A percentile compares a stretch with the other conserved stretches of the same genome.
These are phyloP conservation scores for Zapus hudsonius DNA, from an alignment of 2,113 vertebrate genomes.

Conservation along the genomic window DNA sequence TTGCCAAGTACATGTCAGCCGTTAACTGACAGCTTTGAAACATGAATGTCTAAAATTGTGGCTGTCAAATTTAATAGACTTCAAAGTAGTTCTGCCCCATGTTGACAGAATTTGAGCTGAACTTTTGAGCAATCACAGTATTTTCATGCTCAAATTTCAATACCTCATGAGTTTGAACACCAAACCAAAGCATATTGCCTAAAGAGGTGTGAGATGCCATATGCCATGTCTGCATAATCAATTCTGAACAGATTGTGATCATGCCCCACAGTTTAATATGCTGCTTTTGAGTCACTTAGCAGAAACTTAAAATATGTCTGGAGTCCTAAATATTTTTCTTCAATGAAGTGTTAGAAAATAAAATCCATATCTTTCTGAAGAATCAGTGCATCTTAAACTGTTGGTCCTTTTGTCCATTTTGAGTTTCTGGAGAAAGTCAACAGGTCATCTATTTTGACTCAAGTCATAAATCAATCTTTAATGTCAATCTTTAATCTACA, in stretches of 20 bases:
- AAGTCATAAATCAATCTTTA: neutral
- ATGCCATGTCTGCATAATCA: constrained; percentile 63
- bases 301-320: constrained; percentile 38
- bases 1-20: neutral
- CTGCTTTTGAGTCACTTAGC: constrained; percentile 62
- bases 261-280: constrained; percentile 68
- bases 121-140: neutral
- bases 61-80: constrained; percentile 51
- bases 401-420: neutral
- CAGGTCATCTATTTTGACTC: neutral
- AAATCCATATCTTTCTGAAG: neutral
- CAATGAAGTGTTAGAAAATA: neutral
- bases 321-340: constrained; percentile 55
- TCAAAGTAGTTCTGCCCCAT: neutral
- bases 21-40: constrained; percentile 25
- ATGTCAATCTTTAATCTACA: too few species aligned
- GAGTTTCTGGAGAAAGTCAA: neutral
- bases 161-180: constrained; percentile 22
- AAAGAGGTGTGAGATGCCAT: constrained; percentile 41
- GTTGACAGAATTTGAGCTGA: constrained; percentile 52
- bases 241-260: constrained; percentile 53
- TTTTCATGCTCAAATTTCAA: constrained; percentile 39
- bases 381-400: neutral
- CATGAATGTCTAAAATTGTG: constrained; percentile 7
- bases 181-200: neutral